phyloP scores from a whole-genome alignment of 2,797 vertebrate species.

The Paedocypris micromegethes region DNA sequence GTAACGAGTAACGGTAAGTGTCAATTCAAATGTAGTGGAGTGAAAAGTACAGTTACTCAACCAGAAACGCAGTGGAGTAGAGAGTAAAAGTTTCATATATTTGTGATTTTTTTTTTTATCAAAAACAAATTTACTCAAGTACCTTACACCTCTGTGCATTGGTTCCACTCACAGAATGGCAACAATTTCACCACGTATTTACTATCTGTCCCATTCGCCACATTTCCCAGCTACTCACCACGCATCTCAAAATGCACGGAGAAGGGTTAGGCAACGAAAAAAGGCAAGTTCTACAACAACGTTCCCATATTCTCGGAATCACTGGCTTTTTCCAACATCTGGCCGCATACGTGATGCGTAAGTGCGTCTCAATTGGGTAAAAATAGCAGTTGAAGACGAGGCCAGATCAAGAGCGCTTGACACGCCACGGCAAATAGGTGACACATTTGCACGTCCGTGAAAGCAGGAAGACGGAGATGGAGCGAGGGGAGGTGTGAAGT shows the following conservation, averaged over 20 bases:
- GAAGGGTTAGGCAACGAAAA: conserved; percentile 30
- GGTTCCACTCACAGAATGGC: conserved; percentile 27
- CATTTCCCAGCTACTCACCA: neutral
- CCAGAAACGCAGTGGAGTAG: too few species aligned
- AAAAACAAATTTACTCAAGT: too few species aligned
- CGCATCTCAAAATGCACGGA: conserved; percentile 22
- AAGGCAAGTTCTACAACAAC: conserved; percentile 27
- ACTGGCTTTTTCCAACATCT: conserved; percentile 22
- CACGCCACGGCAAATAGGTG: conserved; percentile 33
- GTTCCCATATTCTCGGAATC: conserved; percentile 21
- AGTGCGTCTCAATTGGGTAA: conserved; percentile 20
- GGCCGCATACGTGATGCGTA: neutral
- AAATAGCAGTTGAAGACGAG: conserved; percentile 30
- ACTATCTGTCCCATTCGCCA: conserved; percentile 25
- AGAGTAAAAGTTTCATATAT: too few species aligned
- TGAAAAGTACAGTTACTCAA: too few species aligned
- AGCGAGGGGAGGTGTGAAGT: conserved; percentile 22
- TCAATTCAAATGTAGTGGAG: too few species aligned
- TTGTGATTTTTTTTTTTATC: too few species aligned
- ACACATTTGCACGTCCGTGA: conserved; percentile 4
- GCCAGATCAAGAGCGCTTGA: conserved; percentile 36
- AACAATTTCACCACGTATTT: conserved; percentile 20
- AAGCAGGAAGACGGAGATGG: conserved; percentile 4
- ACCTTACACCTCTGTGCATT: neutral
- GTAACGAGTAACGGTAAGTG: too few species aligned